These are phyloP conservation scores for Papilio elwesi DNA, from an alignment of 2,888 invertebrate genomes.

Conservation along the genomic window DNA sequence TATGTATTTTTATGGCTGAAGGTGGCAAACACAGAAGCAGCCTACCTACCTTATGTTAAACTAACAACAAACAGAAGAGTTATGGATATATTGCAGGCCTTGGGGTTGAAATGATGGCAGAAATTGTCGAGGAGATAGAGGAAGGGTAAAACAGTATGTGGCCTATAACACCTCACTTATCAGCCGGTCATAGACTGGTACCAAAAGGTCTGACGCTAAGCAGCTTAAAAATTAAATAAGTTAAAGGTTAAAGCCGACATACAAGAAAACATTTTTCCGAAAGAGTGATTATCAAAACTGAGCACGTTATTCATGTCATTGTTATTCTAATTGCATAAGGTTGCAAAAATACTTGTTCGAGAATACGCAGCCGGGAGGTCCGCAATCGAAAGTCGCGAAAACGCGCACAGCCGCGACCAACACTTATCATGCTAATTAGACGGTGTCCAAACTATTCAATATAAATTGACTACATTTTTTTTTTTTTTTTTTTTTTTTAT, in stretches of 20 bases:
- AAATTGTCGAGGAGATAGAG: too few species aligned
- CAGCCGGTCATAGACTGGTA: too few species aligned
- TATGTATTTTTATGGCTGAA: too few species aligned
- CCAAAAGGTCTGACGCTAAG: too few species aligned
- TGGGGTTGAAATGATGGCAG: too few species aligned
- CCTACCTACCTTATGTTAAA: too few species aligned
- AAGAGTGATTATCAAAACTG: constrained; percentile 1
- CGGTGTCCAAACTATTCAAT: neutral
- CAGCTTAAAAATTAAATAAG: neutral
- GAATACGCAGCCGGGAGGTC: constrained; percentile 45
- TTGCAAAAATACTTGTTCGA: constrained; percentile 34
- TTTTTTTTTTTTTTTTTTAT: neutral
- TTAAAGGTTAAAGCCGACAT: neutral
- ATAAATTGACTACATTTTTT: neutral
- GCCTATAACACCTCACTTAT: too few species aligned
- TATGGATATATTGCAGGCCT: too few species aligned
- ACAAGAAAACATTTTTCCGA: neutral
- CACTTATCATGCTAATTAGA: constrained; percentile 5
- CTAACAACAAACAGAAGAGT: too few species aligned
- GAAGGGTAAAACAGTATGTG: too few species aligned
- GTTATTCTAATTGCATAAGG: constrained; percentile 53
- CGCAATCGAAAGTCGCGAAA: constrained; percentile 41
- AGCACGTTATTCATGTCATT: constrained; percentile 46
- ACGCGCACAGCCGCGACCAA: constrained; percentile 19
- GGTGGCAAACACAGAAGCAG: neutral